Conservation (phyloP, 2,888 invertebrate species). For the Agrotis ipsilon region DNA sequence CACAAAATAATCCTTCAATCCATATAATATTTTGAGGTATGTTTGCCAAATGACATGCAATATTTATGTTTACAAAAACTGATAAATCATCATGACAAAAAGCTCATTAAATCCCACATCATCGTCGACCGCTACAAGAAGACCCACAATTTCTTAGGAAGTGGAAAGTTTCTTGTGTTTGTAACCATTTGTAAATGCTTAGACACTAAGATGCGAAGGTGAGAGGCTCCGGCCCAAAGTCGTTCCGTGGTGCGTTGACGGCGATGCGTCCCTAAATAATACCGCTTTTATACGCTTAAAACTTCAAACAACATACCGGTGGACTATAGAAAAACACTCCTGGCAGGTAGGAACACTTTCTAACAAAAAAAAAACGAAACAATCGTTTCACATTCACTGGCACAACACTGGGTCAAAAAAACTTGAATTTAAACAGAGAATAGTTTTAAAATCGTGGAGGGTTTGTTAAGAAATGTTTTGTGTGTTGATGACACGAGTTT, state of each 20-base stretch:
- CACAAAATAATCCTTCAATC: no score
- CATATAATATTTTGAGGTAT: background rate
- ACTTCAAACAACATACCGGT: constrained; percentile 81
- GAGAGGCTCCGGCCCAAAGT: constrained; percentile 52
- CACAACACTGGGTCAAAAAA: constrained; percentile 62
- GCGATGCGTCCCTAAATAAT: constrained; percentile 77
- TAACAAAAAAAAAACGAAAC: constrained; percentile 70
- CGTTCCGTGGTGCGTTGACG: constrained; percentile 44
- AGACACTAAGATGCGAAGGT: constrained; percentile 49
- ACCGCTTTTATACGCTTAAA: constrained; percentile 76
- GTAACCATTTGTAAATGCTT: constrained; percentile 49
- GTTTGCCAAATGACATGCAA: background rate
- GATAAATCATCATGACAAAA: constrained; percentile 30
- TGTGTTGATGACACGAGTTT: constrained; percentile 60
- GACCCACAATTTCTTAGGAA: constrained; percentile 40
- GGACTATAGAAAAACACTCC: constrained; percentile 78
- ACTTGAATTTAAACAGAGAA: constrained; percentile 14
- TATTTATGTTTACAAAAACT: constrained; percentile 6
- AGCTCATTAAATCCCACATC: constrained; percentile 36
- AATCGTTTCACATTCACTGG: constrained; percentile 62
- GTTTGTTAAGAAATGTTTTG: constrained; percentile 32
- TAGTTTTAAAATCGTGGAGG: constrained; percentile 12
- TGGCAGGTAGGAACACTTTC: constrained; percentile 78
- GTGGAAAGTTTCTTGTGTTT: constrained; percentile 61
- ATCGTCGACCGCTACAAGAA: constrained; percentile 30